Evolutionary conservation across 2,888 invertebrate species (phyloP).

Genomic region (Zygogramma bicolorata): DNA sequence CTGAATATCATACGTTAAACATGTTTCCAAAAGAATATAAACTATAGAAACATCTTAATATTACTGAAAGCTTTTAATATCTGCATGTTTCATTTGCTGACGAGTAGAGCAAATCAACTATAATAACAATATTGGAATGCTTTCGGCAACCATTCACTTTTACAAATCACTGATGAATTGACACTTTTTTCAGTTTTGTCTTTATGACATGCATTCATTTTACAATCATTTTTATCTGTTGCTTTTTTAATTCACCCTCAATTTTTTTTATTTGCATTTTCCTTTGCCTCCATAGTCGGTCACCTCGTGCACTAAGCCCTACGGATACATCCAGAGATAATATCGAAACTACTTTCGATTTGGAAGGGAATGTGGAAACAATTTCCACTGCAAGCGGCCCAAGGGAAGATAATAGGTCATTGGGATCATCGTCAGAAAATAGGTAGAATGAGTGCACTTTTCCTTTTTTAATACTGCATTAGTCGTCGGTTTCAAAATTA

Average conservation of each 20-base stretch:
- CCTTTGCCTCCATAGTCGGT: slow-evolving; percentile 57
- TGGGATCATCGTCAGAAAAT: slow-evolving; percentile 82
- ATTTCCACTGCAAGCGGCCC: slow-evolving; percentile 88
- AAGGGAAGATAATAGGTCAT: slow-evolving; percentile 73
- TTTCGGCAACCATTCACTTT: too few relatives aligned
- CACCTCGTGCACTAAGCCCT: slow-evolving; percentile 65
- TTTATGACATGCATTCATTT: too few relatives aligned
- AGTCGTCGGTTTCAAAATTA: not conserved
- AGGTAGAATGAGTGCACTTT: slow-evolving; percentile 70
- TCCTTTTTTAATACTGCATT: slow-evolving; percentile 12
- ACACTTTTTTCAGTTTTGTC: not conserved
- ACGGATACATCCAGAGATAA: slow-evolving; percentile 75
- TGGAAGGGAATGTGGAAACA: slow-evolving; percentile 93
- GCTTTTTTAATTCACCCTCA: slow-evolving; percentile 30
- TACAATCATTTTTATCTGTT: slow-evolving; percentile 41
- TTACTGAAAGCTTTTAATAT: too few relatives aligned
- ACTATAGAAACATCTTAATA: too few relatives aligned
- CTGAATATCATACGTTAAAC: too few relatives aligned
- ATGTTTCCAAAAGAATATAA: too few relatives aligned
- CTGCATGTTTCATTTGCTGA: too few relatives aligned
- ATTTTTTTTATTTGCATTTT: slow-evolving; percentile 20
- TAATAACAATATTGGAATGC: too few relatives aligned
- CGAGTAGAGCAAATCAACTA: too few relatives aligned
- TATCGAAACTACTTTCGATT: slow-evolving; percentile 88
- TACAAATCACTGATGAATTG: too few relatives aligned